Conservation (phyloP, 2,797 vertebrate species). For the Myotis myotis region DNA sequence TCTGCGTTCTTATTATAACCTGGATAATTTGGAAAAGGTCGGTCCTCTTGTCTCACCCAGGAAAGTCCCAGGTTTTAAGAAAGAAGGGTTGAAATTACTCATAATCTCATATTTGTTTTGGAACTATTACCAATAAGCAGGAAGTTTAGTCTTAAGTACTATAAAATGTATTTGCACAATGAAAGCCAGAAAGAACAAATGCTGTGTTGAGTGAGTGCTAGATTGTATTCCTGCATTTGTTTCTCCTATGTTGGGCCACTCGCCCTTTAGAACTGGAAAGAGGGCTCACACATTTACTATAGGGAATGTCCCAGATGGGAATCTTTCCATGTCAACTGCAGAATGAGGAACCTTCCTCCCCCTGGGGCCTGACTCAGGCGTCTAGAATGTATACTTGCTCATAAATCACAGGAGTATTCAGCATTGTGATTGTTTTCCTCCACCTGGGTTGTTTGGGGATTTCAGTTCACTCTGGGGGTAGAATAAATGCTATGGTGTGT, state of each 20-base stretch:
- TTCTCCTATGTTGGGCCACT: neutral
- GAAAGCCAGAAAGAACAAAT: conserved; percentile 47
- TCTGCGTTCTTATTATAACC: conserved; percentile 16
- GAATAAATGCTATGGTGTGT: conserved; percentile 15
- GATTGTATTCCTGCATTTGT: conserved; percentile 15
- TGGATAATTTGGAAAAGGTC: neutral
- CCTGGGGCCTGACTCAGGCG: conserved; percentile 66
- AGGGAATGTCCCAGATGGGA: conserved; percentile 2
- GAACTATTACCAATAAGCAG: conserved; percentile 38
- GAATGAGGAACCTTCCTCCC: conserved; percentile 22
- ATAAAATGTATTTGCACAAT: conserved; percentile 52
- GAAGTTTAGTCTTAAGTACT: conserved; percentile 16
- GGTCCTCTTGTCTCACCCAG: neutral
- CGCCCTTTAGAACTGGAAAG: neutral
- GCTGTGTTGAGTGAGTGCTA: neutral
- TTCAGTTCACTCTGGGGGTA: conserved; percentile 56
- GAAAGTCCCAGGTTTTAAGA: conserved; percentile 27
- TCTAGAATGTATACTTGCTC: conserved; percentile 57
- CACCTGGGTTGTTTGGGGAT: conserved; percentile 61
- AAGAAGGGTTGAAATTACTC: neutral
- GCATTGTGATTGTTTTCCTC: conserved; percentile 60
- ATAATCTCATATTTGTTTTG: conserved; percentile 55
- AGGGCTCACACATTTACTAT: neutral
- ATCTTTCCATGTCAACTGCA: conserved; percentile 47
- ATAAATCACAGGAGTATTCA: conserved; percentile 58